Evolutionary conservation across 2,888 invertebrate genomes (phyloP).

Genomic region (Nematopogon swammerdamellus): DNA sequence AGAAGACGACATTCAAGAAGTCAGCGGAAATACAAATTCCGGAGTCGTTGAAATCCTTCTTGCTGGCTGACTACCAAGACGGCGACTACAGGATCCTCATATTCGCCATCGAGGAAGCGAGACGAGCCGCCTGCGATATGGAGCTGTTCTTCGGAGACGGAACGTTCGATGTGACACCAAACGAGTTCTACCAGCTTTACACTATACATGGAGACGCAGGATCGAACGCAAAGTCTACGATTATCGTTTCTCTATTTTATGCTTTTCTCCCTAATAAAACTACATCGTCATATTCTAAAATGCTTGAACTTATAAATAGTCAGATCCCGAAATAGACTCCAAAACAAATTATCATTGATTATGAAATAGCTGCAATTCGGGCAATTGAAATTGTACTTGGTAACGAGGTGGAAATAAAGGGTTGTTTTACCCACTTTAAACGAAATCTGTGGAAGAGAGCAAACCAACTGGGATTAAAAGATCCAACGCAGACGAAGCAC

Average conservation of each 20-base stretch:
- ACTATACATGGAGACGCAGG: slow-evolving; percentile 8
- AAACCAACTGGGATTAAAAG: slow-evolving; percentile 5
- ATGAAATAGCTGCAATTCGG: slow-evolving; percentile 6
- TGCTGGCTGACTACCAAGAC: not conserved
- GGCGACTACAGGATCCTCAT: not conserved
- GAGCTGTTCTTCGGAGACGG: slow-evolving; percentile 5
- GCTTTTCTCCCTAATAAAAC: slow-evolving; percentile 7
- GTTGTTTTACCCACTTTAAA: slow-evolving; percentile 9
- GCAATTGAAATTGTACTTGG: not conserved
- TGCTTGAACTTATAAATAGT: slow-evolving; percentile 8
- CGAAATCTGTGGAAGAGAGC: slow-evolving; percentile 4
- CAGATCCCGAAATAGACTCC: slow-evolving; percentile 7
- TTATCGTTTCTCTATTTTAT: slow-evolving; percentile 7
- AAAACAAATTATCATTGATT: slow-evolving; percentile 8
- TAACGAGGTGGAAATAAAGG: slow-evolving; percentile 5
- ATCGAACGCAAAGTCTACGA: slow-evolving; percentile 5
- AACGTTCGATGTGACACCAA: slow-evolving; percentile 6
- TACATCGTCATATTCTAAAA: slow-evolving; percentile 5
- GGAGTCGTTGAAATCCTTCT: not conserved
- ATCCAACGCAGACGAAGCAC: slow-evolving; percentile 7
- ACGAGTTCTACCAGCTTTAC: slow-evolving; percentile 7
- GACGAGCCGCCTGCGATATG: not conserved
- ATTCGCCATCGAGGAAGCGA: not conserved
- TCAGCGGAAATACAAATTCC: not conserved
- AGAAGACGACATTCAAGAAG: not conserved